Base-by-base conservation (phyloP, 1,140 invertebrate species). In the Lepidostoma basale region DNA sequence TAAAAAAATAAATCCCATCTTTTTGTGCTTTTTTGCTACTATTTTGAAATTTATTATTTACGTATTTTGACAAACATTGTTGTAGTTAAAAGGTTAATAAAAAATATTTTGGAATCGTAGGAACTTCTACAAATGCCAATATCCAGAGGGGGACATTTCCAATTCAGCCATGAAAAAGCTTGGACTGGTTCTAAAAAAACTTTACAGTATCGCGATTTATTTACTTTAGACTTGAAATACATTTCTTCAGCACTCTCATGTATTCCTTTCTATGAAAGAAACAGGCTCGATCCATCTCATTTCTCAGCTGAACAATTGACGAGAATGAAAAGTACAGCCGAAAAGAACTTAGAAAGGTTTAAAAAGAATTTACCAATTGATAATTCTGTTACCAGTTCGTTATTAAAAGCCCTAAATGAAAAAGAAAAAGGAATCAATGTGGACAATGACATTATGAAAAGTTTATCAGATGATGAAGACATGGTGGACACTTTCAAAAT, bases 161-260 rank as follows among this genome's bases (percentile, higher is more conserved):
- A 83, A 76, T 83, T 83, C 59, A 82, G 82, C 76, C 80, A 82
- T 75, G 82, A 83, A 74, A 83, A 82, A 71, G 77, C 78, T 8
- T 83, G 82, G 82, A 78, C 80, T 28, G 70, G 72, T 8, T 73
- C 70, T 12, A 76, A 75, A 28, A 76, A 75, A 1, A 76, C 79
- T 6, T 76, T 77, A 20, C 28, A 75, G 12, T 81, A 80, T 71
- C 79, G 80, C 33, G 81, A 81, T 74, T 79, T 81, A 68, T 83
- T 83, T 73, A 76, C 79, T 33, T 77, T 82, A 10, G 77, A 83
- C 64, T 77, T 79, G 73, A 76, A 81, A 45, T 76, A 76, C 22
- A 73, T 83, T 0, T 70, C 74, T 23, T 58, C 74, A 39, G 77
- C 77, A 23, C 47, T 83, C 1, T 77, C 70, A 1, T 77, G 78